These are phyloP conservation scores for Galaxea fascicularis DNA, from an alignment of 92 coral and sea anemone species.

Conservation along the genomic window DNA sequence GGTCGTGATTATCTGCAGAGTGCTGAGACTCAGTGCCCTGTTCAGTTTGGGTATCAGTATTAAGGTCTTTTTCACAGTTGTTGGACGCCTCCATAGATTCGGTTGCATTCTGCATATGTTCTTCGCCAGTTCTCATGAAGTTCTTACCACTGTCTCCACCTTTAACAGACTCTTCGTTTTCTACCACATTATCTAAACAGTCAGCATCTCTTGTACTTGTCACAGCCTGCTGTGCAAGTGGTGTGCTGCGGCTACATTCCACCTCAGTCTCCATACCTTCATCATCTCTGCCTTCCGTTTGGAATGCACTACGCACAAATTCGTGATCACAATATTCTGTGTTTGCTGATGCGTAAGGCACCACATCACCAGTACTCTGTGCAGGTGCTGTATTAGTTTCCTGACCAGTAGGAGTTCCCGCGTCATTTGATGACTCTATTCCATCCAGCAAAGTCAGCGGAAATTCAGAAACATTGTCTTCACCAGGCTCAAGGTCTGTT, in stretches of 20 bases:
- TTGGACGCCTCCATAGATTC: background rate
- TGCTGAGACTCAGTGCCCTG: background rate
- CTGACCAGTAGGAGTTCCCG: background rate
- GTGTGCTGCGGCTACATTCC: background rate
- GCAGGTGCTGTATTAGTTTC: background rate
- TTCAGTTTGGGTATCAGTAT: background rate
- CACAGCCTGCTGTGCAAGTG: background rate
- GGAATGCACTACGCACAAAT: background rate
- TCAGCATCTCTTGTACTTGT: background rate
- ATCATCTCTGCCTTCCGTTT: background rate
- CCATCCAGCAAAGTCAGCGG: background rate
- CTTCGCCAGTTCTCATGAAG: background rate
- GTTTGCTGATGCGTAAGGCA: background rate
- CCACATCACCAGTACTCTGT: background rate
- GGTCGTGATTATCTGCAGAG: background rate
- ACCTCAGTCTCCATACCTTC: slow-evolving; percentile 1
- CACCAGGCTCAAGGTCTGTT: background rate
- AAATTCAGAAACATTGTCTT: background rate
- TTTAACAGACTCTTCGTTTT: background rate
- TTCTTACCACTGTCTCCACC: background rate
- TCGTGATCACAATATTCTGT: background rate
- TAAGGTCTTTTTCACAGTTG: background rate
- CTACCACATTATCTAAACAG: background rate
- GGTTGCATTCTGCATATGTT: background rate
- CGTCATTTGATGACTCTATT: background rate